Conservation (phyloP, 2,113 vertebrate species). For the Brachirus orientalis region DNA sequence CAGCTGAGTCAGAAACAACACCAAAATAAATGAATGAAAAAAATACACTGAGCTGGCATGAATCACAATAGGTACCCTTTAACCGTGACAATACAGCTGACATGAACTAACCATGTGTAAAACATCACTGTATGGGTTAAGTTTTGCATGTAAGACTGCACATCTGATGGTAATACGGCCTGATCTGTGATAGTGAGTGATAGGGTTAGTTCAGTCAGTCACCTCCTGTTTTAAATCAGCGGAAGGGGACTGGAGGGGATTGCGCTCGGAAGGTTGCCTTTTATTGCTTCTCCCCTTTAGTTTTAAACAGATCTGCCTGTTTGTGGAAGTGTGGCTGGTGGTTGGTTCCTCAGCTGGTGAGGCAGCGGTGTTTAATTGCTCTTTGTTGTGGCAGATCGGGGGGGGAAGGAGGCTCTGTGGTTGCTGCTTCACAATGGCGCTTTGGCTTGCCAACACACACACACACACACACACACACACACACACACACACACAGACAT, state of each 20-base stretch:
- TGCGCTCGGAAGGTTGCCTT: conserved; percentile 73
- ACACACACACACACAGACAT: conserved; percentile 25
- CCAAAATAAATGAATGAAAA: neutral
- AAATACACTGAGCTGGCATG: neutral
- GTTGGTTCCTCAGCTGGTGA: conserved; percentile 83
- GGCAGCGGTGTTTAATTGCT: conserved; percentile 84
- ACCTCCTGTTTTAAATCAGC: conserved; percentile 83
- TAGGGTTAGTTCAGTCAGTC: conserved; percentile 68
- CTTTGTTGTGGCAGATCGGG: conserved; percentile 83
- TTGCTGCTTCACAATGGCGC: conserved; percentile 78
- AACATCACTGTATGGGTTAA: conserved; percentile 13
- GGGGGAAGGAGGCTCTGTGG: conserved; percentile 67
- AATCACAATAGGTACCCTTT: neutral
- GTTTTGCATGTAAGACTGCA: conserved; percentile 30
- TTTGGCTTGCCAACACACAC: conserved; percentile 65
- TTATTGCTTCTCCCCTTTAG: conserved; percentile 82
- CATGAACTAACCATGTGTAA: conserved; percentile 3
- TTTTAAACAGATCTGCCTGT: conserved; percentile 86
- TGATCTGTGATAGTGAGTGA: conserved; percentile 68
- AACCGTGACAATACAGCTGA: neutral
- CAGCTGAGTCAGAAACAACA: neutral
- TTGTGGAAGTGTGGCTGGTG: conserved; percentile 87
- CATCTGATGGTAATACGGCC: conserved; percentile 48
- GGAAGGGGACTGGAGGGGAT: conserved; percentile 64
- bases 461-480: conserved; percentile 29